These are phyloP conservation scores for Lacanobia oleracea DNA, from an alignment of 2,888 invertebrate species.

Conservation along the genomic window DNA sequence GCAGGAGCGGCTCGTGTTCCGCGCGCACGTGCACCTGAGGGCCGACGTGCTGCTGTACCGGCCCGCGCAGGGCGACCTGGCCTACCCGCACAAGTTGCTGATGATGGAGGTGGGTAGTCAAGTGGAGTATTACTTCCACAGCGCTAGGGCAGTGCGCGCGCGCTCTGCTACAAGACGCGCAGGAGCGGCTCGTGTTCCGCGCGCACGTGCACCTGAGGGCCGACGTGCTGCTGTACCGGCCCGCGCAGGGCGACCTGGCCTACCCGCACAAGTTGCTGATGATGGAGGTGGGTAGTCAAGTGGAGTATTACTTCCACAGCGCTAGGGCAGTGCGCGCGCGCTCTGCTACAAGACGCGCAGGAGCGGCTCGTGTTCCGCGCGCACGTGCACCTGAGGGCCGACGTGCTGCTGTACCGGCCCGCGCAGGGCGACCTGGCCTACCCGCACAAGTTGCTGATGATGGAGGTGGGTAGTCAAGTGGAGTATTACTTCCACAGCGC, in stretches of 20 bases:
- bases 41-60: constrained; percentile 97
- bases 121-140: too few relatives aligned
- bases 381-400: constrained; percentile 97
- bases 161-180: constrained; percentile 97
- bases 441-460: constrained; percentile 99
- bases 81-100: constrained; percentile 98
- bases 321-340: constrained; percentile 93
- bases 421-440: constrained; percentile 99
- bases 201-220: constrained; percentile 98
- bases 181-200: constrained; percentile 98
- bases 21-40: constrained; percentile 98
- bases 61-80: constrained; percentile 98
- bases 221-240: constrained; percentile 96
- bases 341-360: constrained; percentile 98
- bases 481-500: too few relatives aligned
- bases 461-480: constrained; percentile 95
- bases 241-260: constrained; percentile 98
- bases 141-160: constrained; percentile 93
- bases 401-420: constrained; percentile 96
- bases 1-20: constrained; percentile 98
- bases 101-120: constrained; percentile 98
- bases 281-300: constrained; percentile 96
- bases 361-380: constrained; percentile 99
- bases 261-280: constrained; percentile 99
- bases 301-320: too few relatives aligned